Evolutionary conservation across 1,140 invertebrate species (phyloP), one percentile per base, ranked within the genome.

Genomic region (Spodoptera litura): DNA sequence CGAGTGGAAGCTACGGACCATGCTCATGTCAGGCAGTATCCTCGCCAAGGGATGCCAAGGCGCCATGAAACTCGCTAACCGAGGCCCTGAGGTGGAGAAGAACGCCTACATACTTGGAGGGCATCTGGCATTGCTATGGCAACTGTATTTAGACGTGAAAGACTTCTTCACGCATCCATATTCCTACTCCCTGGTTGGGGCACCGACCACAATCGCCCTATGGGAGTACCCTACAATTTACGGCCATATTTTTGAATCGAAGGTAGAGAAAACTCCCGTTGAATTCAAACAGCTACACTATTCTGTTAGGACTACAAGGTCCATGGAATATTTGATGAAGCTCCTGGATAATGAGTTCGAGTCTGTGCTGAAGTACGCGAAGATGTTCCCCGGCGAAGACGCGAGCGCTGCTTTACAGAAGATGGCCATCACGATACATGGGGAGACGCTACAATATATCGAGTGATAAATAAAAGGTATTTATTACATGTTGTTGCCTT

Each of bases 1-100:
- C 13, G 97, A 98, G 88, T 98, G 98, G 98, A 96, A 97, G 12
- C 90, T 96, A 20, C 95, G 97, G 76, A 97, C 97, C 86, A 97
- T 97, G 86, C 95, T 98, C 5, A 96, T 96, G 31, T 96, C 96
- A 61, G 97, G 97, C 55, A 96, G 97, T 87, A 94, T 99, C 15
- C 93, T 98, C 25, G 97, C 97, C 4, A 98, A 97, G 85, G 97
- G 97, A 49, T 98, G 98, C 88, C 96, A 97, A 93, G 96, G 96
- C 9, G 97, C 97, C 2, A 93, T 98, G 84, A 96, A 97, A 89
- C 93, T 99, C 35, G 97, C 97, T 27, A 96, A 96, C 11, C 97
- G 98, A 83, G 95, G 95, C 10, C 90, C 96, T 77, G 93, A 95
- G 27, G 88, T 96, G 49, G 96, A 97, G 86, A 91, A 95, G 52